These are phyloP conservation scores for Polypterus bichir DNA, from an alignment of 2,113 vertebrate genomes.

Conservation along the genomic window DNA sequence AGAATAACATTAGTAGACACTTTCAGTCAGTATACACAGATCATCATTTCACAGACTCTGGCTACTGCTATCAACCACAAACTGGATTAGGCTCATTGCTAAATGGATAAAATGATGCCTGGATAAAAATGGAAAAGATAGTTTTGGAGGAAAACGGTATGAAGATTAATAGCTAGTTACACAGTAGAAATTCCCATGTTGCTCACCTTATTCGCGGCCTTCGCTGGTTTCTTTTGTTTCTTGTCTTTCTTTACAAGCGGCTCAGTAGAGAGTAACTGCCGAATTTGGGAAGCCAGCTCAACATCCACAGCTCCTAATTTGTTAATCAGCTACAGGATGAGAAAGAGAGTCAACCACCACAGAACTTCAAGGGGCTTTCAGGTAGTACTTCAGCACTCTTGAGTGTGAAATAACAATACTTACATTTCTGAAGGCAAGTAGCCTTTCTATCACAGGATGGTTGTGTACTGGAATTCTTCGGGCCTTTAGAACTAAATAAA, in stretches of 20 bases:
- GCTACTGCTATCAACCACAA: too few relatives aligned
- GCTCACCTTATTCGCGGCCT: too few relatives aligned
- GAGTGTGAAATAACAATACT: conserved; percentile 20
- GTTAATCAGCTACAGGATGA: conserved; percentile 51
- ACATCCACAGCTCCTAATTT: conserved; percentile 59
- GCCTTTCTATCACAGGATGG: conserved; percentile 82
- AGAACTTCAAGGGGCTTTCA: too few relatives aligned
- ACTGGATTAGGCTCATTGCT: too few relatives aligned
- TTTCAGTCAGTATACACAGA: too few relatives aligned
- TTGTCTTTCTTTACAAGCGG: conserved; percentile 8
- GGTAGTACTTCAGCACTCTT: neutral
- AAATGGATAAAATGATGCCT: too few relatives aligned
- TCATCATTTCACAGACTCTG: too few relatives aligned
- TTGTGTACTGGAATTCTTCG: conserved; percentile 67
- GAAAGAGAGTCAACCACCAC: neutral
- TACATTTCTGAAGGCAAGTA: conserved; percentile 75
- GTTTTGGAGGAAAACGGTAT: too few relatives aligned
- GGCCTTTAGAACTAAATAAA: conserved; percentile 84
- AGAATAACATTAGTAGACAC: too few relatives aligned
- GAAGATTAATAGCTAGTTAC: too few relatives aligned
- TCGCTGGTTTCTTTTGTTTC: neutral
- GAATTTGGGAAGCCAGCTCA: conserved; percentile 58
- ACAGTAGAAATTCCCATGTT: too few relatives aligned
- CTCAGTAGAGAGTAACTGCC: conserved; percentile 42
- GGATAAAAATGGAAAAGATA: too few relatives aligned